phyloP scores from a whole-genome alignment of 2,888 invertebrate genomes.

The Cerceris rybyensis region DNA sequence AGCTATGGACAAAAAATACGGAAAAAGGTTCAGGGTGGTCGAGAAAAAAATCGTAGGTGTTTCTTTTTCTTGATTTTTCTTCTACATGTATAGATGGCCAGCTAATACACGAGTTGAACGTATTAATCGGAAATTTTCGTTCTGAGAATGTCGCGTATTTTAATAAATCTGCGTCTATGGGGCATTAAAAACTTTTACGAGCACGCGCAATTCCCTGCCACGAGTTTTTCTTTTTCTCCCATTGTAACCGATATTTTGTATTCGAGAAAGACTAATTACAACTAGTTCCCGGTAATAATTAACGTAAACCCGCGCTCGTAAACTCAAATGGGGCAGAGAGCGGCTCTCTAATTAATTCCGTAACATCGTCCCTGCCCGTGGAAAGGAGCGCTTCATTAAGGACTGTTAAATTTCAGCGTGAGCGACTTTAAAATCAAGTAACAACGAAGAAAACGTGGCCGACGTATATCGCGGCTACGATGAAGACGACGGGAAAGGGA shows the following conservation, averaged over 20 bases:
- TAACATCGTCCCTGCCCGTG: constrained; percentile 63
- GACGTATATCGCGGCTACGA: neutral
- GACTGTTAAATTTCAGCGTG: constrained; percentile 65
- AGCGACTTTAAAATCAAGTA: constrained; percentile 43
- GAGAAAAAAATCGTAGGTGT: neutral
- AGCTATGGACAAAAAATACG: neutral
- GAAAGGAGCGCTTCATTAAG: constrained; percentile 69
- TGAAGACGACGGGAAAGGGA: neutral
- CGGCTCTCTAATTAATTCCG: constrained; percentile 71
- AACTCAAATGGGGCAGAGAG: constrained; percentile 70
- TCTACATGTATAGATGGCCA: too few relatives aligned
- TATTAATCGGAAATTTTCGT: constrained; percentile 18
- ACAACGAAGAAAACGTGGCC: constrained; percentile 9
- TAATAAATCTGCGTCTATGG: constrained; percentile 44
- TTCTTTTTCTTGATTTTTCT: too few relatives aligned
- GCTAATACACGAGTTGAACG: too few relatives aligned
- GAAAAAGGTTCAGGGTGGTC: neutral
- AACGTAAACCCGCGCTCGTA: constrained; percentile 70
- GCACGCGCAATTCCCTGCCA: constrained; percentile 22
- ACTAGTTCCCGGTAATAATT: constrained; percentile 70
- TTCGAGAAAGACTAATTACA: constrained; percentile 70
- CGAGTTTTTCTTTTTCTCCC: constrained; percentile 8
- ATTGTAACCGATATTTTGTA: constrained; percentile 68
- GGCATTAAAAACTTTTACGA: constrained; percentile 60
- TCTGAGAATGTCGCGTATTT: constrained; percentile 42